phyloP scores from a whole-genome alignment of 2,888 invertebrate species.

The Aradus depressus region DNA sequence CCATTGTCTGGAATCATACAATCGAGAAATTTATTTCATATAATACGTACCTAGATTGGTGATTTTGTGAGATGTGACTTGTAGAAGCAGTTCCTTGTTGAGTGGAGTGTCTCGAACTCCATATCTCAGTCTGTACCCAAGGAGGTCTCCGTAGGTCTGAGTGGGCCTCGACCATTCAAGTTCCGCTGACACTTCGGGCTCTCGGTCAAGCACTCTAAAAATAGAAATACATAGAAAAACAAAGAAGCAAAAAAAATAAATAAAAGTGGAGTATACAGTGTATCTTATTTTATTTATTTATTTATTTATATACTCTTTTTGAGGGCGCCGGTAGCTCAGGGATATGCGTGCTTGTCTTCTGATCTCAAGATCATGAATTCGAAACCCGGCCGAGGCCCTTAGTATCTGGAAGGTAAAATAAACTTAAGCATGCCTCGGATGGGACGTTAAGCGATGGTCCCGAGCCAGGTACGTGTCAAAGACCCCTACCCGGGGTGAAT shows the following conservation, averaged over 20 bases:
- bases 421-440: no score
- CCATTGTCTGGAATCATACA: no score
- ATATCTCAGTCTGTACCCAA: conserved; percentile 76
- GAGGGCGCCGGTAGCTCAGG: no score
- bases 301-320: not conserved
- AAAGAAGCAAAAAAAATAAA: not conserved
- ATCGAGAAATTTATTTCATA: no score
- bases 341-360: no score
- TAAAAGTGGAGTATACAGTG: no score
- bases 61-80: conserved; percentile 58
- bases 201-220: conserved; percentile 66
- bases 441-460: no score
- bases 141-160: conserved; percentile 77
- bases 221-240: not conserved
- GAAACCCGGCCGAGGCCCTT: no score
- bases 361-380: no score
- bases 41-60: conserved; percentile 53
- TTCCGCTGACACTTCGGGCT: conserved; percentile 72
- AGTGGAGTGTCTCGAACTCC: conserved; percentile 73
- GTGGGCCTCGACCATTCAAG: conserved; percentile 86
- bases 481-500: no score
- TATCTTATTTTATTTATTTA: not conserved
- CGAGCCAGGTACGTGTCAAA: no score
- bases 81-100: conserved; percentile 62
- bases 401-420: no score